Evolutionary conservation across 37 sponge, comb jelly and placozoan genomes (phyloP).

Genomic region (Lycopodina hypogea): DNA sequence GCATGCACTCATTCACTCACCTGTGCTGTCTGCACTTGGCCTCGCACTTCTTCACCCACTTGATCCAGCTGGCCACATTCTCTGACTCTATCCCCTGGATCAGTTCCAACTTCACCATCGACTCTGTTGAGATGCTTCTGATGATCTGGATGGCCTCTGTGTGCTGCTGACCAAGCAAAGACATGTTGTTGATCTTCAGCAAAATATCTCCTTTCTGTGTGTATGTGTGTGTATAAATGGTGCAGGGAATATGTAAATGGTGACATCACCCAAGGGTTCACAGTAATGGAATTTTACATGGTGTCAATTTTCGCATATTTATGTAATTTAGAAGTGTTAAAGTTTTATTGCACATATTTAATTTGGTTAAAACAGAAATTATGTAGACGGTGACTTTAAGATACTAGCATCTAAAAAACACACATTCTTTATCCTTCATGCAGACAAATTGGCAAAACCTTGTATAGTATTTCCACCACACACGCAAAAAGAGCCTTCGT

Average conservation of each 20-base stretch:
- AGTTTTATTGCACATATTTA: no score
- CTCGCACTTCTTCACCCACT: conserved; percentile 57
- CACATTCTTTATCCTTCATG: no score
- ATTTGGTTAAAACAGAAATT: no score
- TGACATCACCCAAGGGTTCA: neutral
- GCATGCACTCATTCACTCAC: no score
- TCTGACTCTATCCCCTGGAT: conserved; percentile 66
- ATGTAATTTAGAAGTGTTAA: neutral
- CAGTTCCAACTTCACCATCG: conserved; percentile 58
- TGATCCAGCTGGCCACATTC: conserved; percentile 58
- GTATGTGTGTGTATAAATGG: neutral
- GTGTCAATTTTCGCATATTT: no score
- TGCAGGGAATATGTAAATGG: neutral
- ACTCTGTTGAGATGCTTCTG: conserved; percentile 35
- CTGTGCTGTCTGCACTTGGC: neutral
- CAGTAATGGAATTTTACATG: neutral
- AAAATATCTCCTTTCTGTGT: conserved; percentile 81
- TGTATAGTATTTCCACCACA: no score
- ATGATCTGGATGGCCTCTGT: conserved; percentile 81
- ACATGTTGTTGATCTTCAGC: conserved; percentile 63
- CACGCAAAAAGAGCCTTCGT: no score
- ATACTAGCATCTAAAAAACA: no score
- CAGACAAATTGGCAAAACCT: no score
- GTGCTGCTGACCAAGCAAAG: conserved; percentile 65
- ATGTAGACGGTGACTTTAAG: no score